These are phyloP conservation scores for Onychomys torridus DNA, from an alignment of 2,797 vertebrate species.

Conservation along the genomic window DNA sequence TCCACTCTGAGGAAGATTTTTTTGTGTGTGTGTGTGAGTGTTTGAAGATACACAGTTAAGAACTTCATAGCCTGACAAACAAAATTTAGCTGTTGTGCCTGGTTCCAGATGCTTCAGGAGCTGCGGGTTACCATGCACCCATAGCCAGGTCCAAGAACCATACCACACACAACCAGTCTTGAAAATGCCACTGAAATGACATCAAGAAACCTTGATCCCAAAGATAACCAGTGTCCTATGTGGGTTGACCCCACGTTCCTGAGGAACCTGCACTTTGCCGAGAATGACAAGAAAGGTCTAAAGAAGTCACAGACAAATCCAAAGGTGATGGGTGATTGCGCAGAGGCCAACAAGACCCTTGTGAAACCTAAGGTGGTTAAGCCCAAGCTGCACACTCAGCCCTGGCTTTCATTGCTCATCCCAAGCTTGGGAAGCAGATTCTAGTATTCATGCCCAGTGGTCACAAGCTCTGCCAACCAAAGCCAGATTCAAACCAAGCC, in stretches of 20 bases:
- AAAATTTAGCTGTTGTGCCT: constrained; percentile 5
- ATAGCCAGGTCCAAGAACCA: background rate
- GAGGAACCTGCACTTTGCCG: background rate
- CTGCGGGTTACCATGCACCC: background rate
- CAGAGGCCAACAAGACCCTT: background rate
- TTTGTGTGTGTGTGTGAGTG: background rate
- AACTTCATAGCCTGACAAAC: constrained; percentile 40
- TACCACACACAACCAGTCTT: background rate
- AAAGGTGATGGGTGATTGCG: background rate
- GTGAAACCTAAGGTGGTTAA: background rate
- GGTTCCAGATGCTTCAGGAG: background rate
- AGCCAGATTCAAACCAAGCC: background rate
- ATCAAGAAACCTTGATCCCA: background rate
- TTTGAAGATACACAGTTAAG: constrained; percentile 49
- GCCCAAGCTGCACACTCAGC: no score
- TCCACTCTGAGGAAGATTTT: constrained; percentile 7
- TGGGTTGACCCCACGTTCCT: background rate
- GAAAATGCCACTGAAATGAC: background rate
- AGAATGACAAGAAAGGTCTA: background rate
- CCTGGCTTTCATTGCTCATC: background rate
- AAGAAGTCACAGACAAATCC: background rate
- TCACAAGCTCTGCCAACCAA: background rate
- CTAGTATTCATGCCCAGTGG: no score
- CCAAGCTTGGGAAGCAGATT: background rate
- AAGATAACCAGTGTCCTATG: background rate